A percentile compares a stretch with the other conserved stretches of the same genome.
Conservation (phyloP, 2,888 invertebrate species). For the Xanthorhoe designata region DNA sequence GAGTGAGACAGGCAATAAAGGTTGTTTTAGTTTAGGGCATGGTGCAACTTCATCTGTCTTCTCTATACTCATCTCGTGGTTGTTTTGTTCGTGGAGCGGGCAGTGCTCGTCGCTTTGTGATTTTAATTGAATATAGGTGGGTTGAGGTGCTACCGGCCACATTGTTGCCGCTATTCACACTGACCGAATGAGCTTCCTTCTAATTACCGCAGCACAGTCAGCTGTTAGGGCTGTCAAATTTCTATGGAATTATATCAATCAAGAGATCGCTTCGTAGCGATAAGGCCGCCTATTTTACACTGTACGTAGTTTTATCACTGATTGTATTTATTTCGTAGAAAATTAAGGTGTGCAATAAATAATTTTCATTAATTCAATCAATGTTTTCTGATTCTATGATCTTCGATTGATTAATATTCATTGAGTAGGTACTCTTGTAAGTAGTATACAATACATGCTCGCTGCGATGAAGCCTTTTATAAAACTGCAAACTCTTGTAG, state of each 20-base stretch:
- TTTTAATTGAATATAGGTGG: slow-evolving; percentile 73
- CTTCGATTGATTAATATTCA: slow-evolving; percentile 12
- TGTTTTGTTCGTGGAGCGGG: slow-evolving; percentile 51
- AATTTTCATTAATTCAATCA: too few relatives aligned
- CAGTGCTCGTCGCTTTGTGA: slow-evolving; percentile 59
- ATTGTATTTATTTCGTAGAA: too few relatives aligned
- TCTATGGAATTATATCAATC: slow-evolving; percentile 5
- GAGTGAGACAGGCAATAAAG: slow-evolving; percentile 50
- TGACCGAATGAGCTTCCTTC: slow-evolving; percentile 72
- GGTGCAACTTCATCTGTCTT: slow-evolving; percentile 36
- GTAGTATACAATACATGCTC: background rate
- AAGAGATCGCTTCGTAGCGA: too few relatives aligned
- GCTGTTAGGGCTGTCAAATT: slow-evolving; percentile 59
- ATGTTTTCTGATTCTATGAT: slow-evolving; percentile 19
- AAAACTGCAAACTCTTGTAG: slow-evolving; percentile 11
- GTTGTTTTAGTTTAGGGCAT: slow-evolving; percentile 41
- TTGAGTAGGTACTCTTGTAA: background rate
- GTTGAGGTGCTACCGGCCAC: slow-evolving; percentile 67
- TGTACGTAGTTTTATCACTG: too few relatives aligned
- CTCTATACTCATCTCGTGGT: slow-evolving; percentile 43
- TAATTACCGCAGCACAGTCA: slow-evolving; percentile 67
- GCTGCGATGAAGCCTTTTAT: background rate
- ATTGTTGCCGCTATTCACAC: slow-evolving; percentile 73
- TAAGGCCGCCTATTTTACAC: too few relatives aligned
- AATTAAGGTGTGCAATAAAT: too few relatives aligned